phyloP scores from a whole-genome alignment of 2,797 vertebrate genomes.

The Sebastes paucispinis region DNA sequence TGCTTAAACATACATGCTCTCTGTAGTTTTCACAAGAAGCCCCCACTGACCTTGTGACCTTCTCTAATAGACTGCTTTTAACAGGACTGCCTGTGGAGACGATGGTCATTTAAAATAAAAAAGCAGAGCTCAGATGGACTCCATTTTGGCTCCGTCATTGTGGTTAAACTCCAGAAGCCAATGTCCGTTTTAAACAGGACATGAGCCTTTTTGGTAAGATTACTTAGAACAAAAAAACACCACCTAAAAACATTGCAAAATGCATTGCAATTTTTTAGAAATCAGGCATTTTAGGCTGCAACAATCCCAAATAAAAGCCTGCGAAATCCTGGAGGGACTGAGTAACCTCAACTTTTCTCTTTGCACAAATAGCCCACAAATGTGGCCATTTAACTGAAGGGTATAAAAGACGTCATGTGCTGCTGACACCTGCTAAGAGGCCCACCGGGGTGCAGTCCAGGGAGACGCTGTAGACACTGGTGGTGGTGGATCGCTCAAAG shows the following conservation, averaged over 20 bases:
- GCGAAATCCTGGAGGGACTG: no score
- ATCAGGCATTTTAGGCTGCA: no score
- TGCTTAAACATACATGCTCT: constrained; percentile 28
- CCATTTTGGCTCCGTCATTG: constrained; percentile 5
- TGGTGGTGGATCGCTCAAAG: constrained; percentile 29
- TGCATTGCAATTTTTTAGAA: no score
- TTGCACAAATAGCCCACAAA: constrained; percentile 33
- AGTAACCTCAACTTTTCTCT: constrained; percentile 23
- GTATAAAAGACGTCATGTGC: constrained; percentile 50
- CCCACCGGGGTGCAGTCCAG: neutral
- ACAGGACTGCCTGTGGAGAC: constrained; percentile 14
- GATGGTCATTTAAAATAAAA: constrained; percentile 1
- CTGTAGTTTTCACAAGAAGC: constrained; percentile 28
- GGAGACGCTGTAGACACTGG: constrained; percentile 12
- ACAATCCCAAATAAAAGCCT: no score
- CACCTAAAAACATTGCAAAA: no score
- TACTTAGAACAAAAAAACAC: no score
- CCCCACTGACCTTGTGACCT: constrained; percentile 22
- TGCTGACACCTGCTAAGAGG: constrained; percentile 54
- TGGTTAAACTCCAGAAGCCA: constrained; percentile 14
- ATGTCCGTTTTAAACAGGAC: neutral
- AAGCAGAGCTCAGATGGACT: constrained; percentile 7
- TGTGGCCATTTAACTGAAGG: constrained; percentile 28
- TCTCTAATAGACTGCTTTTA: constrained; percentile 36
- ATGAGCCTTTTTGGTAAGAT: no score